phyloP scores from a whole-genome alignment of 1,140 invertebrate genomes.

The Helicoverpa armigera region DNA sequence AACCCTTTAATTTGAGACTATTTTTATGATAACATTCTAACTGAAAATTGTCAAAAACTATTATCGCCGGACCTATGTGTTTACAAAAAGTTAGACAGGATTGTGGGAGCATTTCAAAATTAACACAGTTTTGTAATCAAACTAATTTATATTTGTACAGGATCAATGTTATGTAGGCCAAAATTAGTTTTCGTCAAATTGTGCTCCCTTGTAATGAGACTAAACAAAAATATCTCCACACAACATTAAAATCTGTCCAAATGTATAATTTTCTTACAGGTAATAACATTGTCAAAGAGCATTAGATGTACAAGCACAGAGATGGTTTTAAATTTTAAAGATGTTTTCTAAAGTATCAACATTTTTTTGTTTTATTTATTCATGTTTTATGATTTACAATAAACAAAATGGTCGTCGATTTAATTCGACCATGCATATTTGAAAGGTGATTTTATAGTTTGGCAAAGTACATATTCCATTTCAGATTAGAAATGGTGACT shows the following conservation, averaged over 20 bases:
- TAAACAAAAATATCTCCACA: conserved; percentile 30
- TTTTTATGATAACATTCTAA: conserved; percentile 62
- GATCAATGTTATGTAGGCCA: conserved; percentile 43
- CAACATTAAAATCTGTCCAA: conserved; percentile 21
- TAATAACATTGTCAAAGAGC: conserved; percentile 31
- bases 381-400: conserved; percentile 38
- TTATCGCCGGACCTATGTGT: conserved; percentile 37
- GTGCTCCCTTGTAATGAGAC: conserved; percentile 23
- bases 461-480: conserved; percentile 32
- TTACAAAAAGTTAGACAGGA: conserved; percentile 23
- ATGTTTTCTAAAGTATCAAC: conserved; percentile 28
- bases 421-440: conserved; percentile 15
- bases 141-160: conserved; percentile 30
- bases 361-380: conserved; percentile 30
- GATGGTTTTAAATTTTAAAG: conserved; percentile 29
- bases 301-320: conserved; percentile 41
- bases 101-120: conserved; percentile 18
- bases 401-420: conserved; percentile 28
- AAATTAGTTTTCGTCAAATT: conserved; percentile 38
- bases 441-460: conserved; percentile 28
- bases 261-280: conserved; percentile 24
- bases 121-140: conserved; percentile 12
- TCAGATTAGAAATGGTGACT: conserved; percentile 29
- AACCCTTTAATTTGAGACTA: conserved; percentile 81
- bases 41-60: conserved; percentile 52